Percentiles rank a stretch among this genome's conserved stretches.
Evolutionary conservation across 2,888 invertebrate species (phyloP).

Genomic region (Troides helena): DNA sequence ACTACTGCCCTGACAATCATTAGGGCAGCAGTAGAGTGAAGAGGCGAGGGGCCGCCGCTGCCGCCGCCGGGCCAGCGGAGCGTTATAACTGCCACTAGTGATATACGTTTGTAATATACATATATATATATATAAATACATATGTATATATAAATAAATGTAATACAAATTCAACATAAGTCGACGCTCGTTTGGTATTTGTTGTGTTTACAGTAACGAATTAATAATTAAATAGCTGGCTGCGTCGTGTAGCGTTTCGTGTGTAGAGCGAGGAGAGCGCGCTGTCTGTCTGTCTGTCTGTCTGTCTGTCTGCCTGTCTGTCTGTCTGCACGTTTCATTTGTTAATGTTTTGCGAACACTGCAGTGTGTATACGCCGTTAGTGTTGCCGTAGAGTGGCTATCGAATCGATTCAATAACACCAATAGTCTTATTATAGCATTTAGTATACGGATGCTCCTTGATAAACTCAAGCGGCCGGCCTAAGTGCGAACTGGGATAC

Average conservation of each 20-base stretch:
- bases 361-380: neutral
- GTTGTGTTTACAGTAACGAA: conserved; percentile 59
- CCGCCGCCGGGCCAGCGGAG: conserved; percentile 33
- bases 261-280: no score
- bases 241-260: conserved; percentile 45
- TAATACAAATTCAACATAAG: conserved; percentile 57
- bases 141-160: conserved; percentile 44
- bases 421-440: conserved; percentile 10
- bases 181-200: conserved; percentile 56
- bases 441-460: conserved; percentile 12
- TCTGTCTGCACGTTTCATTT: neutral
- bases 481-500: conserved; percentile 16
- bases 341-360: neutral
- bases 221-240: conserved; percentile 45
- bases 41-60: neutral
- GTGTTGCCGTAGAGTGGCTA: conserved; percentile 4
- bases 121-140: conserved; percentile 12
- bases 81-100: conserved; percentile 76
- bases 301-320: no score
- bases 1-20: conserved; percentile 18
- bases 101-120: conserved; percentile 64
- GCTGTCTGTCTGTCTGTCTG: neutral
- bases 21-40: conserved; percentile 9
- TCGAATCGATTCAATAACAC: conserved; percentile 12
- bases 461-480: conserved; percentile 9